Evolutionary conservation across 2,888 invertebrate species (phyloP).

Genomic region (Eudasyphora cyanicolor): DNA sequence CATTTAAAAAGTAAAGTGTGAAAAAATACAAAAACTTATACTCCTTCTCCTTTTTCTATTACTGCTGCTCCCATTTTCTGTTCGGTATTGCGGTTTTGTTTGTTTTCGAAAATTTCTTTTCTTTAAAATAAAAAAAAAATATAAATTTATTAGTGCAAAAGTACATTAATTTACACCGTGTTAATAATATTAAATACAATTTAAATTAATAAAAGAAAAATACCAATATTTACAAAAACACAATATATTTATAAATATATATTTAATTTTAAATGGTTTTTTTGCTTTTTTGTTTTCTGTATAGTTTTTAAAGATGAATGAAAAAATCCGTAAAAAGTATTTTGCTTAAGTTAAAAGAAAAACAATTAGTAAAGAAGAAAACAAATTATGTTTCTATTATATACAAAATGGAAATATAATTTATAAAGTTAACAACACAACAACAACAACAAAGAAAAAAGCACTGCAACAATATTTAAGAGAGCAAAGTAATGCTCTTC

Average conservation of each 20-base stretch:
- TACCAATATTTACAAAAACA: slow-evolving; percentile 67
- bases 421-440: not conserved
- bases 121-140: slow-evolving; percentile 43
- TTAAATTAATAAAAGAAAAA: slow-evolving; percentile 46
- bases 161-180: slow-evolving; percentile 65
- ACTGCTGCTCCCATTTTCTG: not conserved
- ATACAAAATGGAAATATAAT: too few relatives aligned
- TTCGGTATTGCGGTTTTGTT: too few relatives aligned
- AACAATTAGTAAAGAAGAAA: slow-evolving; percentile 12
- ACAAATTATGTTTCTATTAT: too few relatives aligned
- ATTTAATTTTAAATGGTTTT: slow-evolving; percentile 72
- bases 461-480: not conserved
- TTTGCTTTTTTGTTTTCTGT: slow-evolving; percentile 63
- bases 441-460: too few relatives aligned
- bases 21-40: not conserved
- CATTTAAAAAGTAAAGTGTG: not conserved
- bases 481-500: not conserved
- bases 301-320: slow-evolving; percentile 36
- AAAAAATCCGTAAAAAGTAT: slow-evolving; percentile 58
- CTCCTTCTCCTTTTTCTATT: not conserved
- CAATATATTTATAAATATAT: slow-evolving; percentile 71
- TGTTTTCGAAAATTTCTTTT: slow-evolving; percentile 21
- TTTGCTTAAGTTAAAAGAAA: slow-evolving; percentile 54
- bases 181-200: slow-evolving; percentile 65
- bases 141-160: slow-evolving; percentile 60